Base-by-base conservation (phyloP, 2,113 vertebrate genomes). In the Mellivora capensis region DNA sequence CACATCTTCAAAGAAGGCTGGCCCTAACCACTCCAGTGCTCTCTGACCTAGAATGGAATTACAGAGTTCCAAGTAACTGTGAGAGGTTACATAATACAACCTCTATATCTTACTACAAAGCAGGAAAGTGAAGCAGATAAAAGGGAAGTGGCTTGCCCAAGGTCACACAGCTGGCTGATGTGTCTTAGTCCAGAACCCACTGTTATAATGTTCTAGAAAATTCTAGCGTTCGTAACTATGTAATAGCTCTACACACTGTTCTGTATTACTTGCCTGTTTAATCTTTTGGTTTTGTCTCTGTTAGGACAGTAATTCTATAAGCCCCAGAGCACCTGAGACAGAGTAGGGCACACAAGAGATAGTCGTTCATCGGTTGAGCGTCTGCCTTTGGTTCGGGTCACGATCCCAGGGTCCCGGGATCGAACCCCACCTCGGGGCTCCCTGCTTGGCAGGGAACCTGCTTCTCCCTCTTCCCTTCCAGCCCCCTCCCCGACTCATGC, bases 51-150 rank as follows among this genome's bases (percentile, higher is more conserved):
- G 0, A 76, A 69, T 3, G 80, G 62, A 59, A 74, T 11, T 7
- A 61, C 2, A 27, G 72, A 72, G 34, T 27, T 25, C 6, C 31
- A n/a, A 77, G 59, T 54, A 80, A 86, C 62, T 64, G 39, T 9
- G 79, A 74, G 62, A 59, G 37, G 62, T 39, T 59, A 81, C 7
- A 8, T 1, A 54, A 9, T 59, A 20, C 7, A 42, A 42, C 17
- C 37, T 7, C 17, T 47, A 20, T 3, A 21, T 81, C 27, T 71
- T n/a, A 37, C 31, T 7, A 27, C 39, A 69, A 61, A 13, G 29
- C 4, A 84, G 49, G 23, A 85, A 42, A 67, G 25, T 3, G 47
- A 88, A 86, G 89, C 37, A 76, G 89, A 96, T 71, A 76, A 85
- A 76, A 93, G 88, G 57, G 27, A 42, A 76, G 47, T 37, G 77